Conservation (phyloP, 2,113 vertebrate species). For the Etheostoma spectabile region DNA sequence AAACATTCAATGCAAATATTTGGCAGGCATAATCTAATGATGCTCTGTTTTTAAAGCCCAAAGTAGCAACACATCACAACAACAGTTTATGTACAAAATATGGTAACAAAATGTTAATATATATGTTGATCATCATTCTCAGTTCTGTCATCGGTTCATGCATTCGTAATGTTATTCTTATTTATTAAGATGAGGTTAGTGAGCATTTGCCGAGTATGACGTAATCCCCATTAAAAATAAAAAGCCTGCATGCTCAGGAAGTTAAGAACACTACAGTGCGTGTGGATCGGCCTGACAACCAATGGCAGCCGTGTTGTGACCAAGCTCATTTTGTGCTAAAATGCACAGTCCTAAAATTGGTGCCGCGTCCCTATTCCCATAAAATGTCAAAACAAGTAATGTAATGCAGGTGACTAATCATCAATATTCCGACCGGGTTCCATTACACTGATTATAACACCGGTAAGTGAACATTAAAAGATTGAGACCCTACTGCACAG, state of each 20-base stretch:
- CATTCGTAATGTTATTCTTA: not conserved
- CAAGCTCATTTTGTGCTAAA: not conserved
- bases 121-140: not conserved
- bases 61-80: not conserved
- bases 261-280: too few relatives aligned
- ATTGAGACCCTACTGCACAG: not conserved
- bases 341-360: not conserved
- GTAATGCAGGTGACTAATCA: constrained; percentile 26
- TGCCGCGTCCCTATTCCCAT: not conserved
- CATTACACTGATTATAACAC: constrained; percentile 49
- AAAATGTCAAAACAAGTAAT: constrained; percentile 9
- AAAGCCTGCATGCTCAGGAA: not conserved
- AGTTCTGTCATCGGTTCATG: not conserved
- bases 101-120: not conserved
- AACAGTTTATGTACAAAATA: not conserved
- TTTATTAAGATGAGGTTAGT: not conserved
- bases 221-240: not conserved
- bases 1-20: not conserved
- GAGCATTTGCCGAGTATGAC: not conserved
- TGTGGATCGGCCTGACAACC: not conserved
- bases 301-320: not conserved
- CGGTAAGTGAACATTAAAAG: not conserved
- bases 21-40: not conserved
- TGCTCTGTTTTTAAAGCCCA: not conserved
- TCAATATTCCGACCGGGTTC: constrained; percentile 2